A percentile compares a stretch with the other conserved stretches of the same genome.
phyloP scores from a whole-genome alignment of 2,797 vertebrate genomes.

The Odontamblyopus rebecca region DNA sequence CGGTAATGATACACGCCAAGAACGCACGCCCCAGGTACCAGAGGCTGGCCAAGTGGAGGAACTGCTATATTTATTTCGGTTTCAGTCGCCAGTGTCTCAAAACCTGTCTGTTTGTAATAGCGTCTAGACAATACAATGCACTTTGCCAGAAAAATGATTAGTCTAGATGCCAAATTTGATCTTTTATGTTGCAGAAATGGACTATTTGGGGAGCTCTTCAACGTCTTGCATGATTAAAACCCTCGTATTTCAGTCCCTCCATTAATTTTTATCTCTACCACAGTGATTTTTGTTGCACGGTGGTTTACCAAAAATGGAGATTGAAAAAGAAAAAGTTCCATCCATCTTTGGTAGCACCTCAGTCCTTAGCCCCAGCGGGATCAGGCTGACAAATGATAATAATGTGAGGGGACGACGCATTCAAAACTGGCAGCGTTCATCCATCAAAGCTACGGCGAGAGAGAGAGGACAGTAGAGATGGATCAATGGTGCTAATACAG shows the following conservation, averaged over 20 bases:
- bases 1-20: constrained; percentile 14
- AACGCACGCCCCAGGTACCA: constrained; percentile 6
- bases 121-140: constrained; percentile 9
- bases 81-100: constrained; percentile 9
- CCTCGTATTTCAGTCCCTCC: constrained; percentile 44
- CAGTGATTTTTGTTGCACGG: constrained; percentile 36
- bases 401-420: constrained; percentile 8
- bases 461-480: constrained; percentile 25
- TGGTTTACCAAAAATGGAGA: constrained; percentile 52
- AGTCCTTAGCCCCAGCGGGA: constrained; percentile 16
- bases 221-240: constrained; percentile 62
- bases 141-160: constrained; percentile 28
- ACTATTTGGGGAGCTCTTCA: constrained; percentile 42
- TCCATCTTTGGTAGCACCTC: constrained; percentile 37
- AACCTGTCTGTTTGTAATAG: constrained; percentile 25
- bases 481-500: constrained; percentile 3
- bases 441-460: constrained; percentile 13
- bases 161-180: constrained; percentile 43
- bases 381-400: constrained; percentile 26
- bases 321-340: constrained; percentile 33
- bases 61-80: constrained; percentile 14
- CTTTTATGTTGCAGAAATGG: constrained; percentile 27
- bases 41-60: constrained; percentile 13
- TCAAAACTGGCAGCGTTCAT: constrained; percentile 18
- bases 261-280: constrained; percentile 20